These are phyloP conservation scores for Mustela lutreola DNA, from an alignment of 2,113 vertebrate genomes.

Conservation along the genomic window DNA sequence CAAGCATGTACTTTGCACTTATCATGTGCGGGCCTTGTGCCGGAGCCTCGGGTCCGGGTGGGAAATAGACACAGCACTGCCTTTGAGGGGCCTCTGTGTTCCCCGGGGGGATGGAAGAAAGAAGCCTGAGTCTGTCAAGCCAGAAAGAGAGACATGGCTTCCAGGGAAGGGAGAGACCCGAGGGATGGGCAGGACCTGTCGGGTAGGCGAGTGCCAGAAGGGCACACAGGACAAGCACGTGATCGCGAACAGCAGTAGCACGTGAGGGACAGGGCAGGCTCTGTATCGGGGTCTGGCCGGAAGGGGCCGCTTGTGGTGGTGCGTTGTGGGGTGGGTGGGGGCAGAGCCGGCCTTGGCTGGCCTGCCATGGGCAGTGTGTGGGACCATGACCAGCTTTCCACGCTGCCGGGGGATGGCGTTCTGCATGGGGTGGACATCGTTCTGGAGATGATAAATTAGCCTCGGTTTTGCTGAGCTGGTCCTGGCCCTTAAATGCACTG, in stretches of 20 bases:
- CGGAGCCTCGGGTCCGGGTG: background rate
- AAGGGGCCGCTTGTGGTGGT: background rate
- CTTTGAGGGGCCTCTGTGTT: background rate
- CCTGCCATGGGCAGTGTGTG: background rate
- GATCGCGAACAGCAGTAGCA: background rate
- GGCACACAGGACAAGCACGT: fast-evolving
- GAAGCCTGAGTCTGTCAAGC: fast-evolving
- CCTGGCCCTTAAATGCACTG: constrained; percentile 17
- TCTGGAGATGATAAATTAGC: constrained; percentile 75
- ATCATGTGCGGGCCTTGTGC: background rate
- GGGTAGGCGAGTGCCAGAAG: background rate
- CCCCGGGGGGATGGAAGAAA: background rate
- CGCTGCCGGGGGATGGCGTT: background rate
- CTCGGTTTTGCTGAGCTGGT: constrained; percentile 78
- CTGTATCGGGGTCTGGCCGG: background rate
- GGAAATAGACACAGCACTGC: background rate
- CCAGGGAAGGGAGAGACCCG: background rate
- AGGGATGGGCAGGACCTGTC: background rate
- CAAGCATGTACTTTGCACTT: background rate
- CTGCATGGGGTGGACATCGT: constrained; percentile 61
- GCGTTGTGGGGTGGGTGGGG: too few species aligned
- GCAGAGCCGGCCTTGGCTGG: background rate
- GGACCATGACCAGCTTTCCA: background rate
- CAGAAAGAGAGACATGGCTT: background rate
- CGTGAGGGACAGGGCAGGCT: background rate